Evolutionary conservation across 1,140 invertebrate species (phyloP).

Genomic region (Megalonaias nervosa): DNA sequence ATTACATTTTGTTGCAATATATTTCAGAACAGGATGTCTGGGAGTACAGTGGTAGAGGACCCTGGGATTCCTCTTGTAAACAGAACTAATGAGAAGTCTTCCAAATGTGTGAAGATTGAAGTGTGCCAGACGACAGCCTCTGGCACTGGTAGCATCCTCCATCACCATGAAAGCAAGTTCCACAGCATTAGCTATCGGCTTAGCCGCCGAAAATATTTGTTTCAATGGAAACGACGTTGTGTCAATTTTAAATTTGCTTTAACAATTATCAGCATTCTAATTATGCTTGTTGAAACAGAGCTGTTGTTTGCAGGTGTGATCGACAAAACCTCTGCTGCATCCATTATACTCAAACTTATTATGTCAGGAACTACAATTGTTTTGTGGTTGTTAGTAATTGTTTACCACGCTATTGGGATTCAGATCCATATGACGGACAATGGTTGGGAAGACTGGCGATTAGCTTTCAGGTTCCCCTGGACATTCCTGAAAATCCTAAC

Average conservation of each 20-base stretch:
- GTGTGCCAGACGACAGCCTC: background rate
- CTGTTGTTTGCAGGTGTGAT: conserved; percentile 49
- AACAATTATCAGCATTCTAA: conserved; percentile 60
- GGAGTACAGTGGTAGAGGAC: conserved; percentile 47
- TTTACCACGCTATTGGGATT: conserved; percentile 61
- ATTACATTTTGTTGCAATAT: no score
- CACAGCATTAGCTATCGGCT: conserved; percentile 63
- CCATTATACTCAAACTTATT: conserved; percentile 57
- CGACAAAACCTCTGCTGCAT: conserved; percentile 40
- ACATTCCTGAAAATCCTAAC: conserved; percentile 50
- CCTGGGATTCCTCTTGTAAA: conserved; percentile 54
- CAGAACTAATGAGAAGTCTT: conserved; percentile 40
- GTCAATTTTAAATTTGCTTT: conserved; percentile 58
- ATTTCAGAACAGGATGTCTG: conserved; percentile 52
- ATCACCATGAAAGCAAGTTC: conserved; percentile 36
- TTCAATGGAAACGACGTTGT: conserved; percentile 51
- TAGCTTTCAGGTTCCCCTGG: conserved; percentile 50
- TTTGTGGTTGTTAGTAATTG: conserved; percentile 53
- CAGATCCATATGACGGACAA: conserved; percentile 61
- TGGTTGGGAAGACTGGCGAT: conserved; percentile 60
- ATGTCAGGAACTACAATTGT: conserved; percentile 78
- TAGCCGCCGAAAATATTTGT: conserved; percentile 55
- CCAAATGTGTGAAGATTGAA: conserved; percentile 46
- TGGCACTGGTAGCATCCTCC: background rate
- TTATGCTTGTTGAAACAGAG: conserved; percentile 69